Percentiles rank a stretch among this genome's conserved stretches.
Evolutionary conservation across 2,888 invertebrate species (phyloP).

Genomic region (Chelonus formosanus): DNA sequence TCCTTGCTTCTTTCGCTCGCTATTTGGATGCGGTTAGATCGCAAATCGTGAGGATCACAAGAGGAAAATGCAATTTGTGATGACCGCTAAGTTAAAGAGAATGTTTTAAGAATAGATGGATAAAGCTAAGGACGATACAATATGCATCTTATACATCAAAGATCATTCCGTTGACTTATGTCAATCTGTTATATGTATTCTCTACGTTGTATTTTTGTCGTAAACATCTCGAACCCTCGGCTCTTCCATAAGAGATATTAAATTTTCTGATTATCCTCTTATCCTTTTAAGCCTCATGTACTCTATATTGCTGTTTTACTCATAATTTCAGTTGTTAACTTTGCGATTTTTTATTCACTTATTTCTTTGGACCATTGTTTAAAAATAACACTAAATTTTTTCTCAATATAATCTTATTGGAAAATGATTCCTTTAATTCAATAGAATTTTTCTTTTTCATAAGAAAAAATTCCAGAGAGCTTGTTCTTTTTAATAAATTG

Average conservation of each 20-base stretch:
- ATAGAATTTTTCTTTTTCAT: no score
- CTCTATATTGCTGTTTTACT: slow-evolving; percentile 21
- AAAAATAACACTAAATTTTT: no score
- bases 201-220: not conserved
- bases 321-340: no score
- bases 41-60: slow-evolving; percentile 21
- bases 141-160: slow-evolving; percentile 10
- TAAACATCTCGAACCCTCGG: slow-evolving; percentile 15
- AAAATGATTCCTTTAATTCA: no score
- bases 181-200: slow-evolving; percentile 24
- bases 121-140: slow-evolving; percentile 9
- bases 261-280: slow-evolving; percentile 30
- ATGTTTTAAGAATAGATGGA: not conserved
- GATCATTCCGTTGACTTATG: slow-evolving; percentile 4
- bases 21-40: slow-evolving; percentile 21
- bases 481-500: no score
- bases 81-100: slow-evolving; percentile 15
- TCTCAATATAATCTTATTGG: no score
- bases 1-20: slow-evolving; percentile 3
- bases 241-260: slow-evolving; percentile 22
- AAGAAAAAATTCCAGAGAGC: no score
- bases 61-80: slow-evolving; percentile 15
- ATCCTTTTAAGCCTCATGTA: slow-evolving; percentile 25
- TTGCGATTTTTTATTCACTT: no score
- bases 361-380: no score